Conservation (phyloP, 2,797 vertebrate species). For the Uromys caudimaculatus region DNA sequence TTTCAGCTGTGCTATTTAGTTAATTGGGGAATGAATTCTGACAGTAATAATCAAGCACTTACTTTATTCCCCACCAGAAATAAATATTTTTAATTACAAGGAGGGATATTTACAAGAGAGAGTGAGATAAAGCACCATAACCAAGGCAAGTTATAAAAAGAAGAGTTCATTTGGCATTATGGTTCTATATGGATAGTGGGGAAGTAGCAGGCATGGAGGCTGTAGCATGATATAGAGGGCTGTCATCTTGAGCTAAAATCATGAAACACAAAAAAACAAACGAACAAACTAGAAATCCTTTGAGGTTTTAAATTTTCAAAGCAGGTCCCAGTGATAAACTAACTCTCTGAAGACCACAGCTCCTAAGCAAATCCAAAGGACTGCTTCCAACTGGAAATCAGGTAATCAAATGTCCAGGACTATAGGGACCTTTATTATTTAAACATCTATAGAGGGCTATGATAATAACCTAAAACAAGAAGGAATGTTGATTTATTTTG, state of each 20-base stretch:
- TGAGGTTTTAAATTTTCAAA: neutral
- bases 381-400: neutral
- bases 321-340: neutral
- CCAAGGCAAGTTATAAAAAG: neutral
- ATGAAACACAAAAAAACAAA: neutral
- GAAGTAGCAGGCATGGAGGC: no score
- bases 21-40: neutral
- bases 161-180: neutral
- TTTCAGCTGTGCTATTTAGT: neutral
- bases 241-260: neutral
- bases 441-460: neutral
- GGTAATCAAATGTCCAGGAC: neutral
- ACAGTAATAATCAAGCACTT: neutral
- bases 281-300: neutral
- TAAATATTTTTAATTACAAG: neutral
- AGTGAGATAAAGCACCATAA: neutral
- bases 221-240: neutral
- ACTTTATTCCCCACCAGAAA: neutral
- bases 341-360: neutral
- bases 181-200: neutral
- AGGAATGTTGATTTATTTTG: neutral
- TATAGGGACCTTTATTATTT: neutral
- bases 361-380: neutral
- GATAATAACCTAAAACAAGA: neutral
- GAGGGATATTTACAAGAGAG: neutral